Conservation (phyloP, 1,140 invertebrate genomes). For the Hestina assimilis region DNA sequence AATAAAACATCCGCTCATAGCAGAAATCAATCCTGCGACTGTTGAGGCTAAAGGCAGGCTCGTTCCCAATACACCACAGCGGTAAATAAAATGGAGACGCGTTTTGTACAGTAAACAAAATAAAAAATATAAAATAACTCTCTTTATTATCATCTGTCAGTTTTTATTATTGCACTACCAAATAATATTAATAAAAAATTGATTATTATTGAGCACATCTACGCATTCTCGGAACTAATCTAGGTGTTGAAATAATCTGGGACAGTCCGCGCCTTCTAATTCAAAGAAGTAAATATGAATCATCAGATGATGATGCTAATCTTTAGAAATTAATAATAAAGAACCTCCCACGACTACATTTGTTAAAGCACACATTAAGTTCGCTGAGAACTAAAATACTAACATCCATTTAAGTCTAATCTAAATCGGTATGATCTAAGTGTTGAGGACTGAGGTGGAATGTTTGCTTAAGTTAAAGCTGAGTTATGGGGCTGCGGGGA, state of each 20-base stretch:
- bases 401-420: no score
- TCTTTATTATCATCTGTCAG: not conserved
- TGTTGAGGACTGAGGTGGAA: not conserved
- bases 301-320: not conserved
- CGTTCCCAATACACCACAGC: no score
- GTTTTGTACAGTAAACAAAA: no score
- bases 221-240: constrained; percentile 6
- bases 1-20: no score
- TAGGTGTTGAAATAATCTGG: not conserved
- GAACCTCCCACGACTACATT: not conserved
- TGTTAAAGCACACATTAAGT: not conserved
- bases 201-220: not conserved
- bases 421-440: not conserved
- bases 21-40: no score
- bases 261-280: not conserved
- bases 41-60: no score
- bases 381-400: no score
- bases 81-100: no score
- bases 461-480: not conserved
- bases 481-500: constrained; percentile 25
- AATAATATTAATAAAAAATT: not conserved
- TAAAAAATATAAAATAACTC: no score
- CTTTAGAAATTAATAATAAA: not conserved
- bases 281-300: not conserved
- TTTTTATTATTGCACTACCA: not conserved